phyloP scores from a whole-genome alignment of 2,113 vertebrate species.

The Apodemus sylvaticus region DNA sequence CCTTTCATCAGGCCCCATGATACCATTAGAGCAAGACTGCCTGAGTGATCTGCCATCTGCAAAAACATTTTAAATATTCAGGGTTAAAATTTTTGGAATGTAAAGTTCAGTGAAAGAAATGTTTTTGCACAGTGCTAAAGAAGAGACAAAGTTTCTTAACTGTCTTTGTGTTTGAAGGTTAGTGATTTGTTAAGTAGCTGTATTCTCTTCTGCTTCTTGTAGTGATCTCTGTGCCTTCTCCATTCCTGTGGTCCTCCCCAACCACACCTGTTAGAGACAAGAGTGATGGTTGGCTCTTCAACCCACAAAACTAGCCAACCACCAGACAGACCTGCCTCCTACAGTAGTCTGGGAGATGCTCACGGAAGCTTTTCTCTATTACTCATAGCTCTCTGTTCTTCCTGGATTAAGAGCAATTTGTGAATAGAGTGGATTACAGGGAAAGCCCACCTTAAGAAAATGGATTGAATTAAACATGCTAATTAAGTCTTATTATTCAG shows the following conservation, averaged over 20 bases:
- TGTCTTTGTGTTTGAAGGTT: not conserved
- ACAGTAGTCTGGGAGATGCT: not conserved
- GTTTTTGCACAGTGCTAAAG: not conserved
- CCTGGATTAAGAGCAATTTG: not conserved
- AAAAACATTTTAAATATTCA: not conserved
- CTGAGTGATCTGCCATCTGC: not conserved
- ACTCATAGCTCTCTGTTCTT: not conserved
- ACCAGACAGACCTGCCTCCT: not conserved
- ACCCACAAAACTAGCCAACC: not conserved
- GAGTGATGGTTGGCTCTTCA: too few relatives aligned
- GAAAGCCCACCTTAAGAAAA: not conserved
- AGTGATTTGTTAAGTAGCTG: not conserved
- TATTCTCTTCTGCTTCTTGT: not conserved
- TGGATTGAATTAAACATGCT: not conserved
- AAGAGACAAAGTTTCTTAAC: not conserved
- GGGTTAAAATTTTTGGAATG: not conserved
- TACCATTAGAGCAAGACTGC: not conserved
- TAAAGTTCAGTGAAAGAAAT: not conserved
- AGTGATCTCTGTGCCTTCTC: not conserved
- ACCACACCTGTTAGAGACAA: not conserved
- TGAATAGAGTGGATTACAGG: not conserved
- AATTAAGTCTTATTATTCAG: slow-evolving; percentile 33
- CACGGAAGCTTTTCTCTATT: not conserved
- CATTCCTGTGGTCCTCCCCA: not conserved
- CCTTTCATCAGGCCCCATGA: not conserved